These are phyloP conservation scores for Bombus confusus DNA, from an alignment of 1,140 invertebrate genomes.

Conservation along the genomic window DNA sequence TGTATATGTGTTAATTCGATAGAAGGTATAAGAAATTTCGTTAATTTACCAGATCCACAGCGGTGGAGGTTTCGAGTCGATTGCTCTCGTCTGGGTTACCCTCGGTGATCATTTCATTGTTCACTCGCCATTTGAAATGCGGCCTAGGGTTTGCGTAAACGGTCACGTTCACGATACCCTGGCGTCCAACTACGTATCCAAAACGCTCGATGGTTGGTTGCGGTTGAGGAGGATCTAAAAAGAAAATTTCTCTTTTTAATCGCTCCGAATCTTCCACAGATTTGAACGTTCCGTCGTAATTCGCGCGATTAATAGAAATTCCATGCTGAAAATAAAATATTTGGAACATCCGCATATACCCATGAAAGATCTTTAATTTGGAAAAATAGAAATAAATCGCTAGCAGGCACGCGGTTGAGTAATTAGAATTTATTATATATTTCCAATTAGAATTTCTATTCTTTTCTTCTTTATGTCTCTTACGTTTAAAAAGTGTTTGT, in stretches of 20 bases:
- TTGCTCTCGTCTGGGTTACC: conserved; percentile 81
- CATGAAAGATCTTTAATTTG: not conserved
- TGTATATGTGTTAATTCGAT: not conserved
- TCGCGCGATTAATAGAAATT: not conserved
- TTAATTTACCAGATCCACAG: conserved; percentile 82
- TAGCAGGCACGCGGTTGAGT: too few species aligned
- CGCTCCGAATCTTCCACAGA: not conserved
- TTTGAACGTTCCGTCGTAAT: not conserved
- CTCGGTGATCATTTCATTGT: conserved; percentile 83
- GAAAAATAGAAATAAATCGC: not conserved
- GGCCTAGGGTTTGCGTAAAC: conserved; percentile 88
- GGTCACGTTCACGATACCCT: conserved; percentile 87
- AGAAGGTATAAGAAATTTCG: not conserved
- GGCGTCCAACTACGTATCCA: conserved; percentile 87
- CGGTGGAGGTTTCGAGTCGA: conserved; percentile 81
- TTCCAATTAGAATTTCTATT: not conserved
- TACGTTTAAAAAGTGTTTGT: not conserved
- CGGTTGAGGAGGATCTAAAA: conserved; percentile 85
- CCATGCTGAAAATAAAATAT: not conserved
- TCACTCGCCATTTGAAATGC: conserved; percentile 85
- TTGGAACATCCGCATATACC: not conserved
- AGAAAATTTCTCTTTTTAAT: not conserved
- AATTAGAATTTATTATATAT: not conserved
- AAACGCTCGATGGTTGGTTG: conserved; percentile 84
- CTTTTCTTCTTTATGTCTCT: too few species aligned